Evolutionary conservation across 2,113 vertebrate genomes (phyloP), one percentile per base, ranked within the genome.

Genomic region (Ploceus nigricollis): DNA sequence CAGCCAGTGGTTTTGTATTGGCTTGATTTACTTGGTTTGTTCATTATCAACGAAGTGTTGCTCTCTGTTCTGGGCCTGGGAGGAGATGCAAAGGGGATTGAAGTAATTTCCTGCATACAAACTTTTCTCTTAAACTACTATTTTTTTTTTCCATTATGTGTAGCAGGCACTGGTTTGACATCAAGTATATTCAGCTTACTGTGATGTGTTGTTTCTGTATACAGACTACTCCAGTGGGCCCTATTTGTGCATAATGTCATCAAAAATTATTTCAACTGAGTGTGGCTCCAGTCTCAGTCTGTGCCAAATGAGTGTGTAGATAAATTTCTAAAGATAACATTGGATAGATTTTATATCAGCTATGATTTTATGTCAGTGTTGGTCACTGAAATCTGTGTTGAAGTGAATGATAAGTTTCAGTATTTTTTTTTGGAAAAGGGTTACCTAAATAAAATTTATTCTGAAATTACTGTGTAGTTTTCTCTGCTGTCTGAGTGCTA

Each of bases 1-100:
- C 60, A 92, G 50, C 71, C 71, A 92, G 39, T 51, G 50, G 11
- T 19, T 94, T 83, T 83, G 19, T 51, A 30, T 66, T 81, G 30
- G 13, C n/a, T 94, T 96, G 68, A 92, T 97, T 96, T 90, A 51
- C 64, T 86, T 54, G 22, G 24, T 81, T 89, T 90, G 56, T 84
- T 93, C 76, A 18, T 92, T 94, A 78, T 94, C 56, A 47, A 22
- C 3, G 2, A 89, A 78, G 15, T 63, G 47, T 87, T 89, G 21
- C 18, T 73, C 42, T 71, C 33, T 70, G 39, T 77, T 87, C 50
- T 40, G 68, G 58, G 44, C 1, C 21, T 77, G 33, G 30, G 30
- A 81, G 47, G 54, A 80, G 47, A n/a, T 70, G 45, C 44, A 58
- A 51, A 86, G 65, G 76, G 69, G 37, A 75, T 44, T 95, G 72